These are phyloP conservation scores for Cosmia trapezina DNA, from an alignment of 2,888 invertebrate species.

Conservation along the genomic window DNA sequence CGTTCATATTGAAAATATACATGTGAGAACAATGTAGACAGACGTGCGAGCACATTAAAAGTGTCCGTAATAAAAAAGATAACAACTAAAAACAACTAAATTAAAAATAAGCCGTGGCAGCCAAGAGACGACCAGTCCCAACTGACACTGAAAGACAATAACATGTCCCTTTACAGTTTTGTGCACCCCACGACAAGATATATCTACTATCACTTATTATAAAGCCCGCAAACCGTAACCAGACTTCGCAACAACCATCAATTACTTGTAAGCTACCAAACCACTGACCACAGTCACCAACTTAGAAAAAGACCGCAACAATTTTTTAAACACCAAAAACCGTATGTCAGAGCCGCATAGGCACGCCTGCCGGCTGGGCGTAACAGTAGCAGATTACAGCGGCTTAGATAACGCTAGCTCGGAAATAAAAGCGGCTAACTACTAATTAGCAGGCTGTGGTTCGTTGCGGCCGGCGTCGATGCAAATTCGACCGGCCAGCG, in stretches of 20 bases:
- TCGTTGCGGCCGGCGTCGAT: conserved; percentile 71
- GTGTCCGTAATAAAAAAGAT: too few species aligned
- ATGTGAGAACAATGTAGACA: too few species aligned
- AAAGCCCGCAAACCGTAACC: neutral
- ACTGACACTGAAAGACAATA: too few species aligned
- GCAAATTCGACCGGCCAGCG: conserved; percentile 80
- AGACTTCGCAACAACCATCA: neutral
- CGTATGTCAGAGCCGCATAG: conserved; percentile 59
- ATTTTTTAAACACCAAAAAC: conserved; percentile 54
- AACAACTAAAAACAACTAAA: too few species aligned
- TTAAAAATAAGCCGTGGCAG: too few species aligned
- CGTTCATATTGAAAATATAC: too few species aligned
- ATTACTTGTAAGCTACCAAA: conserved; percentile 3
- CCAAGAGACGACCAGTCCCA: too few species aligned
- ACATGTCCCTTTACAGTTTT: neutral
- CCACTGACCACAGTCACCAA: neutral
- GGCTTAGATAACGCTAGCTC: conserved; percentile 84
- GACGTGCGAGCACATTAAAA: too few species aligned
- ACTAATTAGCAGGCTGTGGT: conserved; percentile 82
- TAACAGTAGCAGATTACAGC: conserved; percentile 82
- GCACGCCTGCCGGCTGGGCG: conserved; percentile 72
- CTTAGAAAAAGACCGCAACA: conserved; percentile 22
- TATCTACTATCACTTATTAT: neutral
- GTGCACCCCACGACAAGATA: neutral
- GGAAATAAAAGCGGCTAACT: conserved; percentile 88